Conservation (phyloP, 64 coral and sea anemone genomes). For the Platygyra sinensis region DNA sequence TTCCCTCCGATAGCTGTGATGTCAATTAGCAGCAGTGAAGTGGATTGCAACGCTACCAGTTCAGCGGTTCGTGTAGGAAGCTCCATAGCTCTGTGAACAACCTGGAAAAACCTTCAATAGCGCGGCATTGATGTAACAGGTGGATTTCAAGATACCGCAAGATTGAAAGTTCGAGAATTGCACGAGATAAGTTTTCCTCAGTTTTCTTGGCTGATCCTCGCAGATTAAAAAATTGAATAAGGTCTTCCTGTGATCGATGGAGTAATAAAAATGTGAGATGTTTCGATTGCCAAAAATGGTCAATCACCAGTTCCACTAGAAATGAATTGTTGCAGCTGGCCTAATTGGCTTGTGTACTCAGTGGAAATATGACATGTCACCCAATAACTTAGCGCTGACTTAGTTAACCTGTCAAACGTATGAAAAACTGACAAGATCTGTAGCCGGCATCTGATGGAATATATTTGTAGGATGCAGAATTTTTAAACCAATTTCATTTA, state of each 20-base stretch:
- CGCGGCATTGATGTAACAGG: not conserved
- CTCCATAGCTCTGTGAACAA: not conserved
- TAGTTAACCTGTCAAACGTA: not conserved
- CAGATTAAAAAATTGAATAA: not conserved
- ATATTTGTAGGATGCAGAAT: too few species aligned
- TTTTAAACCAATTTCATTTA: too few species aligned
- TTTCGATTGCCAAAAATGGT: not conserved
- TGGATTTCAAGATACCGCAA: not conserved
- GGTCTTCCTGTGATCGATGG: not conserved
- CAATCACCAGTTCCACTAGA: not conserved
- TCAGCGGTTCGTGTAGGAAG: not conserved
- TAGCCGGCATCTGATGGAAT: too few species aligned
- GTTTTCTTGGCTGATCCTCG: not conserved
- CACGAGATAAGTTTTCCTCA: not conserved
- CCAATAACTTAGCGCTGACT: not conserved
- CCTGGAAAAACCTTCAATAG: too few species aligned
- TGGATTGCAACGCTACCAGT: slow-evolving; percentile 19
- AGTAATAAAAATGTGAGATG: not conserved
- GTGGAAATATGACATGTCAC: not conserved
- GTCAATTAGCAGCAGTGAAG: slow-evolving; percentile 49
- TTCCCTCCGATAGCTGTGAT: slow-evolving; percentile 63
- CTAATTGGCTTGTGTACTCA: not conserved
- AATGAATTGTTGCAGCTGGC: not conserved
- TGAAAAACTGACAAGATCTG: not conserved
- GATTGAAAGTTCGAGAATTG: not conserved